Conservation (phyloP, 2,113 vertebrate genomes). For the Chelonoidis abingdonii region DNA sequence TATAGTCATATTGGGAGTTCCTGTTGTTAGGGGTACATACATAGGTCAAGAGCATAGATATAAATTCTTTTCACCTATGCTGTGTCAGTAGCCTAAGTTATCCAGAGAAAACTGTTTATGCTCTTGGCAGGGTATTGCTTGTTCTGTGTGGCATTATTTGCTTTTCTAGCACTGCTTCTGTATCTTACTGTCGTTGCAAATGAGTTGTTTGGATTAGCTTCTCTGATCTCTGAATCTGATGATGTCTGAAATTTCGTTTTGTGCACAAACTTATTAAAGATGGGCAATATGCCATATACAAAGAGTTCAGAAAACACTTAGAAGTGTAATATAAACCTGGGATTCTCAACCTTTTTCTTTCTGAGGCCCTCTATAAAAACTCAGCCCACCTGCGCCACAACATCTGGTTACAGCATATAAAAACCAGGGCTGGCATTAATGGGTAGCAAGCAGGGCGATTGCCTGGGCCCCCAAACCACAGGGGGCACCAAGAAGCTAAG, state of each 20-base stretch:
- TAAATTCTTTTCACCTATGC: not conserved
- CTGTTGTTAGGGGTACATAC: not conserved
- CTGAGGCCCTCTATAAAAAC: too few species aligned
- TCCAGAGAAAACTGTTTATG: not conserved
- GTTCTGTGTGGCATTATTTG: not conserved
- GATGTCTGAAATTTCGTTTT: not conserved
- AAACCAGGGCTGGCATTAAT: too few species aligned
- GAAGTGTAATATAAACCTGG: not conserved
- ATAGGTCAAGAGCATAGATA: not conserved
- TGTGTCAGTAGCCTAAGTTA: not conserved
- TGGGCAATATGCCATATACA: not conserved
- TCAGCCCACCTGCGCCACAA: too few species aligned
- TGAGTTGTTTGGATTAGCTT: not conserved
- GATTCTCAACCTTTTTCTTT: too few species aligned
- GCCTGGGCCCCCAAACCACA: too few species aligned
- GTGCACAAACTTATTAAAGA: not conserved
- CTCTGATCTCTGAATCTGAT: not conserved
- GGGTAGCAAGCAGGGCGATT: too few species aligned
- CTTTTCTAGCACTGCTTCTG: not conserved
- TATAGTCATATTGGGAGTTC: not conserved
- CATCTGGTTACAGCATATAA: too few species aligned
- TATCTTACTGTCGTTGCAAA: accelerated
- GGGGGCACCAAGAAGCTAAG: too few species aligned
- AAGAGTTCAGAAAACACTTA: not conserved
- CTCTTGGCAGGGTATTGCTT: not conserved